Evolutionary conservation across 2,113 vertebrate species (phyloP).

Genomic region (Poicephalus gulielmi): DNA sequence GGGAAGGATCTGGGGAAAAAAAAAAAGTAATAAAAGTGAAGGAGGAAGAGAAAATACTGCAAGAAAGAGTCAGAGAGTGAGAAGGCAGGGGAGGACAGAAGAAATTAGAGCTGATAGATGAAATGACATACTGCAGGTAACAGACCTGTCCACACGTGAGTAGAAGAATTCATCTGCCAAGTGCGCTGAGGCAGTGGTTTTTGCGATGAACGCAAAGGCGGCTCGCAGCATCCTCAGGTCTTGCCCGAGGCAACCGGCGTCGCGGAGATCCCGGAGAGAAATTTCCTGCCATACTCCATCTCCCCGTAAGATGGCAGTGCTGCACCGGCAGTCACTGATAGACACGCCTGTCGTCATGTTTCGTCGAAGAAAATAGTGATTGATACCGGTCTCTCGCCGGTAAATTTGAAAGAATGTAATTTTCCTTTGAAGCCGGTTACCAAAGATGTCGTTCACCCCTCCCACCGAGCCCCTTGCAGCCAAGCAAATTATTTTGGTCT

Average conservation of each 20-base stretch:
- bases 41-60: neutral
- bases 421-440: neutral
- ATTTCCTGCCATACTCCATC: neutral
- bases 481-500: neutral
- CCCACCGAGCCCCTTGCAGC: neutral
- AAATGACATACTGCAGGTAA: neutral
- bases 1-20: neutral
- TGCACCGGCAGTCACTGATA: neutral
- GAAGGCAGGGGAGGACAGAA: neutral
- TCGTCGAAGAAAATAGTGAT: rapidly evolving
- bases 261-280: rapidly evolving
- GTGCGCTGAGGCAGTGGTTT: no score
- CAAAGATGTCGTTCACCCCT: neutral
- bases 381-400: neutral
- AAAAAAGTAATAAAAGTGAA: neutral
- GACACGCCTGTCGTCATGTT: rapidly evolving
- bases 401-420: neutral
- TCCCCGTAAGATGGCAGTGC: neutral
- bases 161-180: neutral
- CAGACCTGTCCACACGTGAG: neutral
- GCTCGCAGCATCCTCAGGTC: rapidly evolving
- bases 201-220: neutral
- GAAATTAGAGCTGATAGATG: neutral
- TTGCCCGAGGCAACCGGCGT: rapidly evolving
- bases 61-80: neutral